phyloP scores from a whole-genome alignment of 2,888 invertebrate genomes.

The Drosophila niveifrons region DNA sequence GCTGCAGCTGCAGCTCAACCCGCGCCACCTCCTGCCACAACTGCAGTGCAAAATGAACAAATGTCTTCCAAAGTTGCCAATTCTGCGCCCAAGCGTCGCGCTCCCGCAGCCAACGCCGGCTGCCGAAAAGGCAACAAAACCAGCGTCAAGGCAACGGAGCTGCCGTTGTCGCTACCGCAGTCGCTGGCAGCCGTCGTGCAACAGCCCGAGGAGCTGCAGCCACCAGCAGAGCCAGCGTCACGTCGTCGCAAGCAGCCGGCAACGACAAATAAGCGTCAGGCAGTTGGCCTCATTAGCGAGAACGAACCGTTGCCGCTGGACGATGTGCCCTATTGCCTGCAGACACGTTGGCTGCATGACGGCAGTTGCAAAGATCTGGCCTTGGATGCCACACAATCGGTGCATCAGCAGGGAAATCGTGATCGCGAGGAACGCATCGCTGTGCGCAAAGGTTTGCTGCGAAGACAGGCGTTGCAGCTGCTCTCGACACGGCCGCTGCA shows the following conservation, averaged over 20 bases:
- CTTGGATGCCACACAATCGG: constrained; percentile 2
- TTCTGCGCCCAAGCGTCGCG: constrained; percentile 56
- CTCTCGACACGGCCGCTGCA: constrained; percentile 81
- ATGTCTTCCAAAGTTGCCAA: constrained; percentile 78
- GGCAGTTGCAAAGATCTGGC: constrained; percentile 25
- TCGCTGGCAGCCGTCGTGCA: constrained; percentile 5
- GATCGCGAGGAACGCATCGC: constrained; percentile 84
- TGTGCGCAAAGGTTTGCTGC: constrained; percentile 78
- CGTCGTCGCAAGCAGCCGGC: constrained; percentile 38
- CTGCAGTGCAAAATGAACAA: constrained; percentile 60
- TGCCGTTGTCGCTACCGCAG: background rate
- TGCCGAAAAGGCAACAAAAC: constrained; percentile 51
- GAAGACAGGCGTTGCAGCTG: constrained; percentile 84
- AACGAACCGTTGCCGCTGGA: constrained; percentile 42
- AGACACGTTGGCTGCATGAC: constrained; percentile 81
- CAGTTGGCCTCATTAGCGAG: constrained; percentile 38
- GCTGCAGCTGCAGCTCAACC: constrained; percentile 33
- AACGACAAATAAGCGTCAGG: constrained; percentile 35
- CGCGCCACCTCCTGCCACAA: constrained; percentile 5
- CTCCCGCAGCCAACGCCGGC: constrained; percentile 28
- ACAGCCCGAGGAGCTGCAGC: constrained; percentile 15
- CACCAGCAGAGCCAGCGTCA: constrained; percentile 16
- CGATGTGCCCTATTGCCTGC: constrained; percentile 80
- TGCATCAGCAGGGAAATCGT: constrained; percentile 52
- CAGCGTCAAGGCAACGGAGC: constrained; percentile 31